Evolutionary conservation across 2,797 vertebrate genomes (phyloP).

Genomic region (Dicrostonyx torquatus): DNA sequence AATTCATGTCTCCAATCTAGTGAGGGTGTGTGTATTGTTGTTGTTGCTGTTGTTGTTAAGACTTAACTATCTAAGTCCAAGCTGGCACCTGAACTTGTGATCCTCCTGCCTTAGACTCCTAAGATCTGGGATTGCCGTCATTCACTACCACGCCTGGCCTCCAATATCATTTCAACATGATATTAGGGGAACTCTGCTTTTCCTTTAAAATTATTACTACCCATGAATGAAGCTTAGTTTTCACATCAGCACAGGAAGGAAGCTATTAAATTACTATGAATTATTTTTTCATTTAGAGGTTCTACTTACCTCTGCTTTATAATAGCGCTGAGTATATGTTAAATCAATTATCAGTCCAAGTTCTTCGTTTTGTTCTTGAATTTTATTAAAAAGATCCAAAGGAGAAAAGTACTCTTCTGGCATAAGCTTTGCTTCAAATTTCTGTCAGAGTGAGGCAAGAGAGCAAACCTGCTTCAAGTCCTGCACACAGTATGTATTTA

Average conservation of each 20-base stretch:
- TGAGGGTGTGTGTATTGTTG: not conserved
- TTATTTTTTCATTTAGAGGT: not conserved
- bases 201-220: constrained; percentile 21
- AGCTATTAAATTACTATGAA: not conserved
- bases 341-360: constrained; percentile 95
- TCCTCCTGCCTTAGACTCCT: not conserved
- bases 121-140: not conserved
- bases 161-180: not conserved
- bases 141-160: not conserved
- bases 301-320: constrained; percentile 84
- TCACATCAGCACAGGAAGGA: not conserved
- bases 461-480: not conserved
- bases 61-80: not conserved
- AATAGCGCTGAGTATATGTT: constrained; percentile 93
- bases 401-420: constrained; percentile 88
- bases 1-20: not conserved
- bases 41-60: not conserved
- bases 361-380: constrained; percentile 88
- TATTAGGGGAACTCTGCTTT: constrained; percentile 24
- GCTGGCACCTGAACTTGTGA: not conserved
- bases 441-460: constrained; percentile 75
- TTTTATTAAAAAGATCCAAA: constrained; percentile 87
- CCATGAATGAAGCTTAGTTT: not conserved
- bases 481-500: not conserved
- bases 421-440: constrained; percentile 84